These are phyloP conservation scores for Myxocyprinus asiaticus DNA, from an alignment of 2,113 vertebrate genomes.

Conservation along the genomic window DNA sequence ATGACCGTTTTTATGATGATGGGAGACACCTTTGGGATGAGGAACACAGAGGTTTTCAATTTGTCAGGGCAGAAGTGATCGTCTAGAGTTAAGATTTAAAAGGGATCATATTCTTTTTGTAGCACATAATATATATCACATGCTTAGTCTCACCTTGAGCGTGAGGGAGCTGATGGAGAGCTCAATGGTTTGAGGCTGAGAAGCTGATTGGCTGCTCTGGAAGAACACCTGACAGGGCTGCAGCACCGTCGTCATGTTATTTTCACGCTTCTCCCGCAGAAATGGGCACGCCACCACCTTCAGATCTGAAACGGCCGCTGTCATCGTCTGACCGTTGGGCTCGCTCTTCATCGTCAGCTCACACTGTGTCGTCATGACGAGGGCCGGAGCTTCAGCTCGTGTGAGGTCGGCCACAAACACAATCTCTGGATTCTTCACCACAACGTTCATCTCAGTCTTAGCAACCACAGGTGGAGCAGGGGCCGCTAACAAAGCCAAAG, in stretches of 20 bases:
- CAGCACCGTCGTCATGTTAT: conserved; percentile 86
- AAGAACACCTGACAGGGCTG: conserved; percentile 92
- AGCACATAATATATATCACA: neutral
- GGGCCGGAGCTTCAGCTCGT: conserved; percentile 85
- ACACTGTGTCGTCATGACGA: conserved; percentile 91
- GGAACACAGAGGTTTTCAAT: neutral
- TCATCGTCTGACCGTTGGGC: conserved; percentile 76
- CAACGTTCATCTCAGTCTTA: conserved; percentile 83
- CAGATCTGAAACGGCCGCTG: conserved; percentile 85
- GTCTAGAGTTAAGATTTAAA: no score
- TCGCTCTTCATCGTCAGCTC: conserved; percentile 82
- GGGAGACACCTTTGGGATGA: conserved; percentile 85
- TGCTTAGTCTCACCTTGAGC: conserved; percentile 76
- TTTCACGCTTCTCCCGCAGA: conserved; percentile 81
- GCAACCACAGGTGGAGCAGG: conserved; percentile 67
- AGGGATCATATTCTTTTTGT: no score
- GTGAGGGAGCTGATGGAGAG: conserved; percentile 85
- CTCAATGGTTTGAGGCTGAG: conserved; percentile 81
- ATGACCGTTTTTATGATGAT: conserved; percentile 98
- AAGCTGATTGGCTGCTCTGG: conserved; percentile 72
- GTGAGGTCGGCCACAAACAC: conserved; percentile 97
- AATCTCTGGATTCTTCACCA: conserved; percentile 92
- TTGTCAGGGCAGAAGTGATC: no score
- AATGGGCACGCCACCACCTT: conserved; percentile 92
- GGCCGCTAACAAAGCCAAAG: conserved; percentile 50